Evolutionary conservation across 1,140 invertebrate species (phyloP), one percentile per base, ranked within the genome.

Genomic region (Papilio polyxenes): DNA sequence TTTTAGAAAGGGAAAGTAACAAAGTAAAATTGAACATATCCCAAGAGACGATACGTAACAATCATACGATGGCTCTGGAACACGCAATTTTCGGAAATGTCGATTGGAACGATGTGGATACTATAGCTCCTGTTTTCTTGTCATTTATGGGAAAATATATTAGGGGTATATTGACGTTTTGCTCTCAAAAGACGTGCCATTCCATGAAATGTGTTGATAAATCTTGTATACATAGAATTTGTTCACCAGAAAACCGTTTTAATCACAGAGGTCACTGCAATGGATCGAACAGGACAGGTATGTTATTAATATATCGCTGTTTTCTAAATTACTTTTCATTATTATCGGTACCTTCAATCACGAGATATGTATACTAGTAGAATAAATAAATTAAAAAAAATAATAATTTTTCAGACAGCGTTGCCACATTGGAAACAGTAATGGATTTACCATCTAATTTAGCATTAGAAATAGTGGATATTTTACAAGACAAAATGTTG

Each of bases 101-200:
- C 0, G 84, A 93, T 83, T 93, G 92, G 92, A 85, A 92, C 79
- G 90, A 94, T 84, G 81, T 93, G 0, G 91, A 91, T 65, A 86
- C 87, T n/a, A 87, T 92, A 13, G 89, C 87, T 7, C 91, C 92
- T 49, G 85, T 87, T 2, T 93, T 94, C 80, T 86, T 92, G 74
- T 91, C 90, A 15, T 91, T 94, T 80, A 86, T 93, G 0, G 93
- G 92, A 9, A 94, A 94, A 91, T 91, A 93, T 81, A 85, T 92
- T 37, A 90, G 80, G 72, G 93, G 93, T n/a, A 83, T 89, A 37
- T 82, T 93, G 82, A 93, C 93, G 56, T 91, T 94, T 82, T 94
- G 93, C 79, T 92, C 91, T n/a, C 81, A 90, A 74, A 88, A 80
- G 37, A 80, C 87, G 82, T 94, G 93, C 75, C 91, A 92, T 82